A percentile compares a stretch with the other conserved stretches of the same genome.
Conservation (phyloP, 1,140 invertebrate species). For the Asobara japonica region DNA sequence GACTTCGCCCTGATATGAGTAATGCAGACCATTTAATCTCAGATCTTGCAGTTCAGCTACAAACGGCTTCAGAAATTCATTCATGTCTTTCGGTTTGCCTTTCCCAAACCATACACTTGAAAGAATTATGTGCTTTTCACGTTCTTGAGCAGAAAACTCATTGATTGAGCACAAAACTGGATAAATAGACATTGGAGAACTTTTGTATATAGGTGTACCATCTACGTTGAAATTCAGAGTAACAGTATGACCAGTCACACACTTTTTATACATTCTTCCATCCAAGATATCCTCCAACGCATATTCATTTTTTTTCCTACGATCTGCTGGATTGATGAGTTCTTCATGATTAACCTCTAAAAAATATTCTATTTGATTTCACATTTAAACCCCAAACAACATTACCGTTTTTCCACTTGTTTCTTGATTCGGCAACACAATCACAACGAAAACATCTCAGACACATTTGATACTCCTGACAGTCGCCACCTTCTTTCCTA, state of each 20-base stretch:
- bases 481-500: too few relatives aligned
- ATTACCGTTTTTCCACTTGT: neutral
- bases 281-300: slow-evolving; percentile 40
- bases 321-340: slow-evolving; percentile 14
- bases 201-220: slow-evolving; percentile 38
- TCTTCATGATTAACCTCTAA: neutral
- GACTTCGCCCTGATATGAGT: slow-evolving; percentile 15
- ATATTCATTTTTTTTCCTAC: slow-evolving; percentile 7
- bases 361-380: neutral
- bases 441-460: neutral
- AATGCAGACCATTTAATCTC: slow-evolving; percentile 36
- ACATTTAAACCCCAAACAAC: neutral
- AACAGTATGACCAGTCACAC: slow-evolving; percentile 12
- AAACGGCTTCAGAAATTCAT: slow-evolving; percentile 40
- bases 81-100: slow-evolving; percentile 38
- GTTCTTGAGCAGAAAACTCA: slow-evolving; percentile 20
- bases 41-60: slow-evolving; percentile 34
- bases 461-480: neutral
- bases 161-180: slow-evolving; percentile 38
- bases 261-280: slow-evolving; percentile 35
- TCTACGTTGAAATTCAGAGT: slow-evolving; percentile 41
- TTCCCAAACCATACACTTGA: slow-evolving; percentile 38
- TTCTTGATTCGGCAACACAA: neutral
- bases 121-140: slow-evolving; percentile 35
- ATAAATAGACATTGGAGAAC: slow-evolving; percentile 31